These are phyloP conservation scores for Incurvaria masculella DNA, from an alignment of 2,888 invertebrate genomes.

Conservation along the genomic window DNA sequence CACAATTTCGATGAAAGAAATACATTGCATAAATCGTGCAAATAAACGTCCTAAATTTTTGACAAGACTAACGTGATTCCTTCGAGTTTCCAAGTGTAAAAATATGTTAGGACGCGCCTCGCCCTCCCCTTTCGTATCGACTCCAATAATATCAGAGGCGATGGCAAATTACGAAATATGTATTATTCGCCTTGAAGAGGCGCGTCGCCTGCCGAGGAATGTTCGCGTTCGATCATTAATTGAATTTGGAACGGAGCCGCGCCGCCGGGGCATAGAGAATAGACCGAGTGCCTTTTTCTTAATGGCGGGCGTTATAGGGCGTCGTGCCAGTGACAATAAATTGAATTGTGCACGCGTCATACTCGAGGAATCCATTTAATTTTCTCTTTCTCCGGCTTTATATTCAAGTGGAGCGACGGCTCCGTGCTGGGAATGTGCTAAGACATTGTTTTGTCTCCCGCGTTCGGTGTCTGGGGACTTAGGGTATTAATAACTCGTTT, in stretches of 20 bases:
- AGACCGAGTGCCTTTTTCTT: constrained; percentile 34
- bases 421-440: not conserved
- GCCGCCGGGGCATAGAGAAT: not conserved
- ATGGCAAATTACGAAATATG: too few species aligned
- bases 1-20: too few species aligned
- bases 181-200: too few species aligned
- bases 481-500: not conserved
- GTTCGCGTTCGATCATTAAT: constrained; percentile 31
- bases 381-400: not conserved
- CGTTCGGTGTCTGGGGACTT: not conserved
- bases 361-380: constrained; percentile 31
- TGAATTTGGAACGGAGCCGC: constrained; percentile 17
- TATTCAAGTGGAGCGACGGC: not conserved
- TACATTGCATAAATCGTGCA: too few species aligned
- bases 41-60: too few species aligned
- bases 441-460: constrained; percentile 20
- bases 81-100: too few species aligned
- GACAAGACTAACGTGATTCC: too few species aligned
- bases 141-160: too few species aligned
- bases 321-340: constrained; percentile 23
- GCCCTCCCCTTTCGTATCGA: too few species aligned
- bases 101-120: too few species aligned
- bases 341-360: constrained; percentile 29
- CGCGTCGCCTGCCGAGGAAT: too few species aligned
- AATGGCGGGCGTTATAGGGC: constrained; percentile 26